These are phyloP conservation scores for Gambusia yucatana DNA, from an alignment of 2,797 vertebrate species.

Conservation along the genomic window DNA sequence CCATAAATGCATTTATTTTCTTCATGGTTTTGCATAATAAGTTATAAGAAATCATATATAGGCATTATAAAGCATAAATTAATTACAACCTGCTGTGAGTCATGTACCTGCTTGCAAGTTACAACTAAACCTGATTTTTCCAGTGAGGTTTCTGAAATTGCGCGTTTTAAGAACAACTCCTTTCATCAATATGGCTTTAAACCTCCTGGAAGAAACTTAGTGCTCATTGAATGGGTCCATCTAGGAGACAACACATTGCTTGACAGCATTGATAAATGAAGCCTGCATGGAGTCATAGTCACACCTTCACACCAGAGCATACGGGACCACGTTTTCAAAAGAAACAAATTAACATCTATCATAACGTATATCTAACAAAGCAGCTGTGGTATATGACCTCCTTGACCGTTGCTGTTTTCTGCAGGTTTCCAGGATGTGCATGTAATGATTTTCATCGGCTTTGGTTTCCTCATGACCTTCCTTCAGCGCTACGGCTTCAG, in stretches of 20 bases:
- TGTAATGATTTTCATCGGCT: conserved; percentile 90
- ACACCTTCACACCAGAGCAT: neutral
- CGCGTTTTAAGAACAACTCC: neutral
- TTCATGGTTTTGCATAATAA: neutral
- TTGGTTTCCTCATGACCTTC: conserved; percentile 93
- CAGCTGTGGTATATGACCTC: too few relatives aligned
- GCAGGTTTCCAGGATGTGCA: conserved; percentile 91
- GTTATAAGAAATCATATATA: neutral
- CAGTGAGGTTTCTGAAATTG: conserved; percentile 14
- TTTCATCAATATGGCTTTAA: conserved; percentile 9
- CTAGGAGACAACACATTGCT: neutral
- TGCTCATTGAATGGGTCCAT: neutral
- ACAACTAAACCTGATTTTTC: conserved; percentile 10
- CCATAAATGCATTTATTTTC: neutral
- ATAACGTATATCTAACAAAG: neutral
- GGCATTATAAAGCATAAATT: neutral
- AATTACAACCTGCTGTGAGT: neutral
- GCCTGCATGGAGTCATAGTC: neutral
- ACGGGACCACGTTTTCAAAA: neutral
- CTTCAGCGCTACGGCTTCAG: conserved; percentile 87
- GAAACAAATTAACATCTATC: neutral
- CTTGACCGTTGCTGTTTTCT: conserved; percentile 1
- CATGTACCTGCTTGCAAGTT: neutral
- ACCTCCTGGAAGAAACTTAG: neutral
- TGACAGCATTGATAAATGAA: neutral